phyloP scores from a whole-genome alignment of 2,113 vertebrate species.

The Brienomyrus brachyistius region DNA sequence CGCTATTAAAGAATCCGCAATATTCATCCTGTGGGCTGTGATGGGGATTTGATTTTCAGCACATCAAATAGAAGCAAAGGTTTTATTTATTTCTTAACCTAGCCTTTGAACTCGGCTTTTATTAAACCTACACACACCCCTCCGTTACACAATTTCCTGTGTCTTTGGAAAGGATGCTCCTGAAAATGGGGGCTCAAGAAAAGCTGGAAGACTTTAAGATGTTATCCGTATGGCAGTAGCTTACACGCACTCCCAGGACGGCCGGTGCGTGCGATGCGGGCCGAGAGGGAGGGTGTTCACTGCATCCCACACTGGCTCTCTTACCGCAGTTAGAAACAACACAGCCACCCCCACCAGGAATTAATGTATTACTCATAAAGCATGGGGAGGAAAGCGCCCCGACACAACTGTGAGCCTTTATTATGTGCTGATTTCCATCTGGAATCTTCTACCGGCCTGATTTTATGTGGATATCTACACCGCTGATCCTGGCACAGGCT shows the following conservation, averaged over 20 bases:
- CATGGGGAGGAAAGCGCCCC: background rate
- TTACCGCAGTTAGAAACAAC: background rate
- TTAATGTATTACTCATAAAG: background rate
- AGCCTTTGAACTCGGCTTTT: conserved; percentile 48
- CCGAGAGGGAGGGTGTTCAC: background rate
- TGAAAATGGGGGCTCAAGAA: conserved; percentile 16
- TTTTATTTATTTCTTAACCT: background rate
- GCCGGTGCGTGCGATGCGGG: background rate
- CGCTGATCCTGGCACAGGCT: background rate
- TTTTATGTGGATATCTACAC: background rate
- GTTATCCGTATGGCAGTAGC: background rate
- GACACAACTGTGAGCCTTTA: background rate
- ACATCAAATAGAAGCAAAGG: background rate
- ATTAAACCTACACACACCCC: conserved; percentile 46
- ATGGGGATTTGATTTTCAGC: background rate
- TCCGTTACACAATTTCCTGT: conserved; percentile 55
- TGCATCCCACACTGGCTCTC: background rate
- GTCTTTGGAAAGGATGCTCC: conserved; percentile 27
- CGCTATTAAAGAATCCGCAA: background rate
- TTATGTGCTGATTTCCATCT: background rate
- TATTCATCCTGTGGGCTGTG: background rate
- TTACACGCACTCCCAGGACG: background rate
- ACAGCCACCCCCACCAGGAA: background rate
- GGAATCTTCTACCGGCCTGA: background rate
- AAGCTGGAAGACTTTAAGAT: conserved; percentile 39